These are phyloP conservation scores for Mormoops blainvillei DNA, from an alignment of 2,113 vertebrate genomes.

Conservation along the genomic window DNA sequence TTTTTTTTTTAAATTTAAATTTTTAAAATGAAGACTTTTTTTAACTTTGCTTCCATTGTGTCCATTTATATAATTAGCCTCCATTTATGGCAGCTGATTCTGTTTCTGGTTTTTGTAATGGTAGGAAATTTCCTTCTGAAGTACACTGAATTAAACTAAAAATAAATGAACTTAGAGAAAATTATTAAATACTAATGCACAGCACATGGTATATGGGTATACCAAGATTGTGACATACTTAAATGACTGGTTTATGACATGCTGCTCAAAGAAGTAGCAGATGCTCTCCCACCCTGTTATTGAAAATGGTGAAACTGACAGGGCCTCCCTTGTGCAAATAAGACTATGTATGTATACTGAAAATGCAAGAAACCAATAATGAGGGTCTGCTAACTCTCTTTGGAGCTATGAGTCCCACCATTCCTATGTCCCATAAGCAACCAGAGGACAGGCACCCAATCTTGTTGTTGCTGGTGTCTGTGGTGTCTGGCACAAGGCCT, in stretches of 20 bases:
- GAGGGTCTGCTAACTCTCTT: background rate
- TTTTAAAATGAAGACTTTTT: background rate
- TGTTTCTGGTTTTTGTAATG: background rate
- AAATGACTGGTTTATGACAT: background rate
- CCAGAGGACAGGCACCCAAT: accelerated
- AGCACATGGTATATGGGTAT: too few species aligned
- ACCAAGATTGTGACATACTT: background rate
- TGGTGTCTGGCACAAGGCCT: background rate
- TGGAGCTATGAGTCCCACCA: background rate
- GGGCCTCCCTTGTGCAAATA: background rate
- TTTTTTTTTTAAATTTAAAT: background rate
- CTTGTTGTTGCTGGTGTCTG: background rate
- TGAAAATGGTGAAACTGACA: background rate
- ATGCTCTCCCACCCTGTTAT: background rate
- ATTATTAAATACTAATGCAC: background rate
- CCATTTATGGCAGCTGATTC: background rate
- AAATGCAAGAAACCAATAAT: background rate
- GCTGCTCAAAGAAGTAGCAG: background rate
- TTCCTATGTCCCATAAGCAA: accelerated
- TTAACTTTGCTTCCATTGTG: background rate
- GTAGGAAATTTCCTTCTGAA: background rate
- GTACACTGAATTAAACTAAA: background rate
- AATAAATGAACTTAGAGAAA: background rate
- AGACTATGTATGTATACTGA: too few species aligned
- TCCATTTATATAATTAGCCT: background rate